Conservation (phyloP, 1,140 invertebrate genomes). For the Helicoverpa zea region DNA sequence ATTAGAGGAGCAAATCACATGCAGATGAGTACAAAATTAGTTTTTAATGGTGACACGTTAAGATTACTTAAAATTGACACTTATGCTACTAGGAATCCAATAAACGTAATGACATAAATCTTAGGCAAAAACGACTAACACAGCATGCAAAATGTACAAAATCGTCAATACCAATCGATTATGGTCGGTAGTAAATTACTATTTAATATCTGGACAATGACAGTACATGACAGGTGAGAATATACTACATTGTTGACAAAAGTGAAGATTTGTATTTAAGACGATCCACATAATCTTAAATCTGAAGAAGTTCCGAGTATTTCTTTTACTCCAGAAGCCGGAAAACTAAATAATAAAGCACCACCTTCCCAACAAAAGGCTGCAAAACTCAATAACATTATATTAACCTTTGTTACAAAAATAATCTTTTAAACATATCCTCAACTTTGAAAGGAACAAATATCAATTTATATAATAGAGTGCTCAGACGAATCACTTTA, state of each 20-base stretch:
- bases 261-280: background rate
- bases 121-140: slow-evolving; percentile 9
- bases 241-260: background rate
- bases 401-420: slow-evolving; percentile 39
- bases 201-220: slow-evolving; percentile 22
- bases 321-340: too few species aligned
- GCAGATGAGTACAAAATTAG: slow-evolving; percentile 26
- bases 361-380: slow-evolving; percentile 11
- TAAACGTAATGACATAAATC: slow-evolving; percentile 2
- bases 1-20: slow-evolving; percentile 7
- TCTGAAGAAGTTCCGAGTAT: too few species aligned
- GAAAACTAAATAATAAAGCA: slow-evolving; percentile 6
- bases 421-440: slow-evolving; percentile 46
- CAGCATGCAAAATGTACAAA: slow-evolving; percentile 19
- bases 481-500: slow-evolving; percentile 65
- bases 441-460: slow-evolving; percentile 49
- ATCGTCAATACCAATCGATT: slow-evolving; percentile 22
- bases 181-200: slow-evolving; percentile 13
- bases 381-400: slow-evolving; percentile 33
- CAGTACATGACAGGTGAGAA: background rate
- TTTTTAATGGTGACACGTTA: slow-evolving; percentile 26
- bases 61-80: slow-evolving; percentile 27
- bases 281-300: background rate
- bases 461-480: slow-evolving; percentile 52
- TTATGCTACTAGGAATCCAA: background rate